These are phyloP conservation scores for Ericerus pela DNA, from an alignment of 1,140 invertebrate species.

Conservation along the genomic window DNA sequence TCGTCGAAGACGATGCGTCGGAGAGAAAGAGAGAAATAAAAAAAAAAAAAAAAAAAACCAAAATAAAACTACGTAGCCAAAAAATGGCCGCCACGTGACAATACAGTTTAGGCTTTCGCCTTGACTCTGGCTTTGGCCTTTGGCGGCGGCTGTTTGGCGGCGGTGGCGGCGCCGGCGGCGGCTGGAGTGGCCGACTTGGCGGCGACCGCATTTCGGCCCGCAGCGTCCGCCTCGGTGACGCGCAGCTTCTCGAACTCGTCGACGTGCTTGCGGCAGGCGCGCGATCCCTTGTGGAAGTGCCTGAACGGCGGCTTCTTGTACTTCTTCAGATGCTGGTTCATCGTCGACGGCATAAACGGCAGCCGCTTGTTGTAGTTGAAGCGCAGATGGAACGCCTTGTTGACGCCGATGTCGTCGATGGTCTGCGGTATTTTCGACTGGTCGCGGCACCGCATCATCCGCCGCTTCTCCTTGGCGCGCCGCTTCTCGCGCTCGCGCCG, in stretches of 20 bases:
- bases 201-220: too few species aligned
- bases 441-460: not conserved
- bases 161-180: too few species aligned
- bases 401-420: not conserved
- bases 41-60: too few species aligned
- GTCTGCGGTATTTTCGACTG: not conserved
- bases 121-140: too few species aligned
- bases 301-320: not conserved
- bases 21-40: too few species aligned
- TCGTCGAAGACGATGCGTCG: too few species aligned
- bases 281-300: not conserved
- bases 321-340: not conserved
- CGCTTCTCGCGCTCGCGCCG: not conserved
- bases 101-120: too few species aligned
- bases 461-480: not conserved
- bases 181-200: too few species aligned
- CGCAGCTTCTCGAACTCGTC: slow-evolving; percentile 3
- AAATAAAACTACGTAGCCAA: too few species aligned
- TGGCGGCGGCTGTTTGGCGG: too few species aligned
- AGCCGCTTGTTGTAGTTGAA: not conserved
- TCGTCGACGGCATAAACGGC: not conserved
- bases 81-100: too few species aligned
- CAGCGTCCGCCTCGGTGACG: not conserved
- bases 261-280: not conserved
- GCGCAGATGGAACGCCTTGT: not conserved